Conservation (phyloP, 2,797 vertebrate species). For the Scleropages formosus region DNA sequence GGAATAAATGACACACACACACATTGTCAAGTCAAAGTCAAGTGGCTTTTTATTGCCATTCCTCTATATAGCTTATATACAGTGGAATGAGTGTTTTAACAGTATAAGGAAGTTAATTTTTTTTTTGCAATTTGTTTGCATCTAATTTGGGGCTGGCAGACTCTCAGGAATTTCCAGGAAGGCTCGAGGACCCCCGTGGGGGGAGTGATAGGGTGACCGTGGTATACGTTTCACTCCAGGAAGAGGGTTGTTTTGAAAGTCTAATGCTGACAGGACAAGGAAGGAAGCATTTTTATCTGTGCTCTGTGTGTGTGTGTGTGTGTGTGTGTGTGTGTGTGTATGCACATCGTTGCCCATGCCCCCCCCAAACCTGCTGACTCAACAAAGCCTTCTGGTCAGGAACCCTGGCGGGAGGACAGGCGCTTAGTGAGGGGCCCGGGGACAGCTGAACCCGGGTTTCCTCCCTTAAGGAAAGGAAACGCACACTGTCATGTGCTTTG, state of each 20-base stretch:
- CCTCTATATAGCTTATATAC: too few species aligned
- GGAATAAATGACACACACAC: neutral
- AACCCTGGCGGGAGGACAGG: neutral
- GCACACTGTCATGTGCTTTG: too few species aligned
- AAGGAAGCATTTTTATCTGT: conserved; percentile 61
- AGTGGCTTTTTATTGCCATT: too few species aligned
- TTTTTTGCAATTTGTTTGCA: conserved; percentile 49
- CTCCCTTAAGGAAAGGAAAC: too few species aligned
- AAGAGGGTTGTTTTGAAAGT: conserved; percentile 49
- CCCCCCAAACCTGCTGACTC: conserved; percentile 34
- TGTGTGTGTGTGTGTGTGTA: too few species aligned
- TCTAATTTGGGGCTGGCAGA: conserved; percentile 53
- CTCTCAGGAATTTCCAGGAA: conserved; percentile 56
- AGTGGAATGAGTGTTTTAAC: conserved; percentile 53
- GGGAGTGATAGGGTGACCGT: conserved; percentile 20
- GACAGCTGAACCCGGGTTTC: too few species aligned
- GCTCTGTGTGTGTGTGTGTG: conserved; percentile 33
- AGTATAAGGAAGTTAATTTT: conserved; percentile 60
- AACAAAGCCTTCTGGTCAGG: conserved; percentile 47
- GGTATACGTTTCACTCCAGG: neutral
- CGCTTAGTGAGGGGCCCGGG: too few species aligned
- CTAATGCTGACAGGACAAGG: conserved; percentile 52
- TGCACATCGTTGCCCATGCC: too few species aligned
- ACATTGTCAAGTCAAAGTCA: too few species aligned
- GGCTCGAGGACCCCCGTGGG: conserved; percentile 29